Percentiles rank a stretch among this genome's conserved stretches.
Evolutionary conservation across 2,797 vertebrate genomes (phyloP).

Genomic region (Platyrinchus mystaceus): DNA sequence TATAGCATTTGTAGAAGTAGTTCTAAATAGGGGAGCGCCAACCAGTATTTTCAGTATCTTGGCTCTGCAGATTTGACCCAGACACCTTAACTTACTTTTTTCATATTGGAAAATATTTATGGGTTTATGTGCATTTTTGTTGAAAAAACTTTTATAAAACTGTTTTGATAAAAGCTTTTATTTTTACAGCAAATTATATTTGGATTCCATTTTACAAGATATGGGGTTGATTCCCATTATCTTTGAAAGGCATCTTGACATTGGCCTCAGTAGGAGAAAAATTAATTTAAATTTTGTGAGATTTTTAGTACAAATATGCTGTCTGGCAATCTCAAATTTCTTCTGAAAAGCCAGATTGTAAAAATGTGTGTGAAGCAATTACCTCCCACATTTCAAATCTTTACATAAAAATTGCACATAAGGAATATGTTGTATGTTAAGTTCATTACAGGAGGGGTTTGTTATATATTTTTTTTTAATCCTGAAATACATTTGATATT

Average conservation of each 20-base stretch:
- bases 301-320: neutral
- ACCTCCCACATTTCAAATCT: constrained; percentile 8
- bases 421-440: neutral
- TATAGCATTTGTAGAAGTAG: neutral
- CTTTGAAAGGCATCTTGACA: neutral
- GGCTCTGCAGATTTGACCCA: constrained; percentile 16
- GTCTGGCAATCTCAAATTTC: neutral
- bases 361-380: neutral
- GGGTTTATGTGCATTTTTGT: constrained; percentile 23
- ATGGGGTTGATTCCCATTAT: neutral
- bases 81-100: neutral
- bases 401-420: neutral
- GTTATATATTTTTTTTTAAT: constrained; percentile 46
- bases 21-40: neutral
- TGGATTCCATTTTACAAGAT: constrained; percentile 5
- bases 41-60: constrained; percentile 2
- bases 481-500: constrained; percentile 53
- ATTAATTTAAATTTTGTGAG: neutral
- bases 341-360: neutral
- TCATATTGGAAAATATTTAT: constrained; percentile 30
- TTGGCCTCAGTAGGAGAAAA: neutral
- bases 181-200: constrained; percentile 25
- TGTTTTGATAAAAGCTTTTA: constrained; percentile 34
- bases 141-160: constrained; percentile 19
- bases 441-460: neutral